A percentile compares a stretch with the other conserved stretches of the same genome.
Evolutionary conservation across 2,113 vertebrate genomes (phyloP).

Genomic region (Irena cyanogastra): DNA sequence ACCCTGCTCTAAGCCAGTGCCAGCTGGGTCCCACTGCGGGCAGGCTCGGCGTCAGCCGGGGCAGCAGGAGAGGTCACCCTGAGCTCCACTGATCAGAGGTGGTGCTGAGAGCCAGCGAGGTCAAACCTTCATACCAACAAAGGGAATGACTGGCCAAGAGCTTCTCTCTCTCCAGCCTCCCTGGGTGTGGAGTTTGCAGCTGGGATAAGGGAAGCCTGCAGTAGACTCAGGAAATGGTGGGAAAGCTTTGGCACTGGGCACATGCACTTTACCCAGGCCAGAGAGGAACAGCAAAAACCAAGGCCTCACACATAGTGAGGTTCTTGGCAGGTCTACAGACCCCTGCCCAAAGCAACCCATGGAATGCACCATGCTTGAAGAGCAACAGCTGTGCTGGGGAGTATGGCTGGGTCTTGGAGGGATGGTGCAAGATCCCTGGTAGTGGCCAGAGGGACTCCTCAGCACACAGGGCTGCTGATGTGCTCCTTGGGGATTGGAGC

Average conservation of each 20-base stretch:
- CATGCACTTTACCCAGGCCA: neutral
- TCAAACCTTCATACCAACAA: neutral
- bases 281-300: neutral
- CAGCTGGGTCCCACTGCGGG: neutral
- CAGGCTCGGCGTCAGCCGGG: accelerated
- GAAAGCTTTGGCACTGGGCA: neutral
- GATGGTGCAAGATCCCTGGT: neutral
- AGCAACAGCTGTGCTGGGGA: neutral
- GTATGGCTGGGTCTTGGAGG: neutral
- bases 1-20: accelerated
- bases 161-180: neutral
- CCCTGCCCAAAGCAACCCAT: neutral
- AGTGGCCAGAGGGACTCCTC: neutral
- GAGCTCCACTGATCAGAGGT: neutral
- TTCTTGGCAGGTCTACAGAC: neutral
- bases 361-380: neutral
- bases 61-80: neutral
- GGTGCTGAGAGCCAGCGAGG: neutral
- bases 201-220: neutral
- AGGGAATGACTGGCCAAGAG: neutral
- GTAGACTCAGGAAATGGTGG: neutral
- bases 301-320: neutral
- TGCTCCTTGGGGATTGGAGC: neutral
- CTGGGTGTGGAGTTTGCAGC: neutral
- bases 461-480: neutral